Base-by-base conservation (phyloP, 2,888 invertebrate genomes). In the Endomychus coccineus region DNA sequence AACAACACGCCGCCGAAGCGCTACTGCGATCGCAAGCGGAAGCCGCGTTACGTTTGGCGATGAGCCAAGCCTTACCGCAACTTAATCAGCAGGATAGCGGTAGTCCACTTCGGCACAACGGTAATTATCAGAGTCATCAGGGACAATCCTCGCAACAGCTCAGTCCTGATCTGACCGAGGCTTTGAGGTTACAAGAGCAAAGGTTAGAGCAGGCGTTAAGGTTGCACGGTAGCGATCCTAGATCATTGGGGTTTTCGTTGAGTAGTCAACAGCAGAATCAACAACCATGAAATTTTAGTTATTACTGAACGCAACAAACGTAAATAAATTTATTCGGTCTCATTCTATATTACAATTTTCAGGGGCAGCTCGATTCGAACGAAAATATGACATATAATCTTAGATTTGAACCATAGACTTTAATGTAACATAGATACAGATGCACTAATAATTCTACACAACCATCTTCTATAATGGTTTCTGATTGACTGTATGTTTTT, bases 11-110 rank as follows among this genome's bases (percentile, higher is more conserved):
- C 56, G 81, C 82, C 1, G 87, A 87, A 62, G 84, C 83, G 0
- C 69, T 89, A 33, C 68, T 90, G 13, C 73, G 89, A 56, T 84
- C 85, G 50, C 89, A 90, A 57, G 88, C 88, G 0, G 89, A 89
- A 62, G 87, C 87, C 1, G 83, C 83, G 4, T 70, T 90, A 21
- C 73, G 89, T 53, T 64, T 89, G 39, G 89, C 88, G 19, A 88
- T 88, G 46, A 77, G 78, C 5, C 83, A 83, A 51, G 64, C 71
- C 54, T 49, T 66, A 46, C 65, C 66, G 15, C 65, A 65, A 43
- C 55, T 66, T 19, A 66, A 66, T 46, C 64, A 65, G 39, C 67
- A 69, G 40, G 65, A 65, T 39, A 63, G 50, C 47, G 59, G 59
- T 48, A 66, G 63, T 52, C 63, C 64, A 5, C 49, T 63, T 39